Percentiles rank a stretch among this genome's conserved stretches.
phyloP scores from a whole-genome alignment of 2,888 invertebrate genomes.

The Campaea margaritaria region DNA sequence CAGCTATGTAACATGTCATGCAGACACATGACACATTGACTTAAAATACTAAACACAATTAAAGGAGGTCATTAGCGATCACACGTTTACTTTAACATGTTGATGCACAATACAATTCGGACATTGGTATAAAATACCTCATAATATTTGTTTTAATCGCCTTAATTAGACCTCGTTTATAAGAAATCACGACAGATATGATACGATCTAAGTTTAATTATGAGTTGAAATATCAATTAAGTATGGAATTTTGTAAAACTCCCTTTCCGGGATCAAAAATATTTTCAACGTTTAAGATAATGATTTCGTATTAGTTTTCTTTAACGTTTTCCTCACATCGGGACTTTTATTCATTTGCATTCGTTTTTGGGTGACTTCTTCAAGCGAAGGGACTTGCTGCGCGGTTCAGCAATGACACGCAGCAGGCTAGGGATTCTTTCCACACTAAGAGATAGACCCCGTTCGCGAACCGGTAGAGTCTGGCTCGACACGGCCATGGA shows the following conservation, averaged over 20 bases:
- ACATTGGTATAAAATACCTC: slow-evolving; percentile 6
- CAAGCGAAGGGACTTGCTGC: slow-evolving; percentile 76
- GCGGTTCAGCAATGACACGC: slow-evolving; percentile 60
- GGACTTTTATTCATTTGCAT: slow-evolving; percentile 45
- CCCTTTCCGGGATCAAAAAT: slow-evolving; percentile 57
- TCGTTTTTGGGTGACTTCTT: slow-evolving; percentile 59
- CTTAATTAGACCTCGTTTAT: too few species aligned
- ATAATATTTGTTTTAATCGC: background rate
- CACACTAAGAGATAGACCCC: slow-evolving; percentile 71
- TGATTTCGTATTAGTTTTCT: slow-evolving; percentile 15
- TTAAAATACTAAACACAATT: background rate
- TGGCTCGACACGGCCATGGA: slow-evolving; percentile 50
- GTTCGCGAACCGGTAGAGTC: slow-evolving; percentile 57
- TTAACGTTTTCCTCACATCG: background rate
- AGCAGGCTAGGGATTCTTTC: slow-evolving; percentile 65
- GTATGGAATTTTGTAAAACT: slow-evolving; percentile 37
- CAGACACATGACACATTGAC: too few species aligned
- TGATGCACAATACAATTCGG: slow-evolving; percentile 5
- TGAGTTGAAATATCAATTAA: background rate
- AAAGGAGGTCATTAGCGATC: background rate
- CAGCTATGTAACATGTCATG: background rate
- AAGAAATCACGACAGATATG: slow-evolving; percentile 3
- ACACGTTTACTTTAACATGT: background rate
- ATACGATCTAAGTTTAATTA: background rate
- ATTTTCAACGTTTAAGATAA: slow-evolving; percentile 40